These are phyloP conservation scores for Campoletis raptor DNA, from an alignment of 2,888 invertebrate species.

Conservation along the genomic window DNA sequence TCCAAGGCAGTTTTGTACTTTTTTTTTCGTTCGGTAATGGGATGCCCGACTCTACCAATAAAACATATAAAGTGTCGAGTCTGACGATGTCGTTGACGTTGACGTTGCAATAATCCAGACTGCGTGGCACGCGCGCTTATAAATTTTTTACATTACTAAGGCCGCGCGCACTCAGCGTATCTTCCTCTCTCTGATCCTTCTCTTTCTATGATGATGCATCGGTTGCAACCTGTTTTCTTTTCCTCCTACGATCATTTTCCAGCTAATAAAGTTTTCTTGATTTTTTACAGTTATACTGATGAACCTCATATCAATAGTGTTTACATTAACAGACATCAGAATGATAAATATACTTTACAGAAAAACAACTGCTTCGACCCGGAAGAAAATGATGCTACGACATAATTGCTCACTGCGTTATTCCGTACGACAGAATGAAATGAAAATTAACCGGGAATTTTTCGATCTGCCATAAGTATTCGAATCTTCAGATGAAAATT, in stretches of 20 bases:
- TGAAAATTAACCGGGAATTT: neutral
- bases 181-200: neutral
- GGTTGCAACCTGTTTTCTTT: conserved; percentile 11
- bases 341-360: neutral
- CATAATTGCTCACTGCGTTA: neutral
- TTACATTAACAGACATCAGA: neutral
- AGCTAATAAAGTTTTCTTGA: neutral
- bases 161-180: neutral
- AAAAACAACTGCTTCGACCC: neutral
- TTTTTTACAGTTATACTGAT: neutral
- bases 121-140: conserved; percentile 48
- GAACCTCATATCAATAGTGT: neutral
- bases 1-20: neutral
- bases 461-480: neutral
- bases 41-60: conserved; percentile 23
- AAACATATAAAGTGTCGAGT: conserved; percentile 38
- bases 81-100: conserved; percentile 54
- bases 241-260: neutral
- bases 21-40: conserved; percentile 1
- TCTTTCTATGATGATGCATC: conserved; percentile 7
- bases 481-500: neutral
- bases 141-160: conserved; percentile 36
- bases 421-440: neutral
- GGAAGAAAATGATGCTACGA: neutral
- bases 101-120: conserved; percentile 59